Percentiles rank a stretch among this genome's conserved stretches.
phyloP scores from a whole-genome alignment of 2,113 vertebrate species.

The Triplophysa rosa region DNA sequence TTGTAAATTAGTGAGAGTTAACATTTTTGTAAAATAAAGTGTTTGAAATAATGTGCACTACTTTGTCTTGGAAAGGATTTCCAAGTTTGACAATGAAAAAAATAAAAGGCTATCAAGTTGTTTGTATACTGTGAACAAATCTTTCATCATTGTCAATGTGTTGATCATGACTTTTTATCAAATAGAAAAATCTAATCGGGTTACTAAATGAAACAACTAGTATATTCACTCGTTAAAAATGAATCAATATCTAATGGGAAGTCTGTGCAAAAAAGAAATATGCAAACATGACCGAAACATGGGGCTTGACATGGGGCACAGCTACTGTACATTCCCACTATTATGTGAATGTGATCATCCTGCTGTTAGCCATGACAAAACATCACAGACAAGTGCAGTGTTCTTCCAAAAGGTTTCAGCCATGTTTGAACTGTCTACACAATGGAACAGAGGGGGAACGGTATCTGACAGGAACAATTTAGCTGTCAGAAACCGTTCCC shows the following conservation, averaged over 20 bases:
- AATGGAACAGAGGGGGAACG: no score
- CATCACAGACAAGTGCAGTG: constrained; percentile 67
- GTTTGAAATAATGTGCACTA: constrained; percentile 1
- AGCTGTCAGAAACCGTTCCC: no score
- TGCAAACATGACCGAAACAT: constrained; percentile 46
- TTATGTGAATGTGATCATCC: constrained; percentile 72
- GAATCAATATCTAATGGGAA: neutral
- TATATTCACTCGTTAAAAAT: constrained; percentile 75
- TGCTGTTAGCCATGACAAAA: constrained; percentile 64
- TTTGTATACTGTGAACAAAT: neutral
- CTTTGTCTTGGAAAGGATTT: neutral
- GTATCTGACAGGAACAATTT: no score
- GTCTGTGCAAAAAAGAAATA: neutral
- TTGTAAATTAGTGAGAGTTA: neutral
- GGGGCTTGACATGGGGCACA: constrained; percentile 84
- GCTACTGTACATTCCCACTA: constrained; percentile 80
- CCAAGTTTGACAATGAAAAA: neutral
- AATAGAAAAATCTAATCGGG: neutral
- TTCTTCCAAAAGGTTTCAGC: constrained; percentile 54
- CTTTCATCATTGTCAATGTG: neutral
- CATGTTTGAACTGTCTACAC: no score
- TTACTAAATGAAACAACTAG: constrained; percentile 67
- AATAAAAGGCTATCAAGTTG: neutral
- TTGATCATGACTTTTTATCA: no score
- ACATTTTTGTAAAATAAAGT: constrained; percentile 20